These are phyloP conservation scores for Lacanobia oleracea DNA, from an alignment of 2,888 invertebrate species.

Conservation along the genomic window DNA sequence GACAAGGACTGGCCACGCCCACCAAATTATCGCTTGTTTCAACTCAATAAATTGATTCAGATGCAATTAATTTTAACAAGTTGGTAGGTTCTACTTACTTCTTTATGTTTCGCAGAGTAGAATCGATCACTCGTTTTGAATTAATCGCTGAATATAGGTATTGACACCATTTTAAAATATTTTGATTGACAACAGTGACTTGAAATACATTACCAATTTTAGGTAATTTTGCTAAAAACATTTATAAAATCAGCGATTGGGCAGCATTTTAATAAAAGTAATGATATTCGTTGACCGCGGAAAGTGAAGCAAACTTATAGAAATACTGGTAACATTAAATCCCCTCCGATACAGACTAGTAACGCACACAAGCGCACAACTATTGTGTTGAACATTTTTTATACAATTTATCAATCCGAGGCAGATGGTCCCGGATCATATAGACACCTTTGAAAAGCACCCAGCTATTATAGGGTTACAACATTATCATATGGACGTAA, in stretches of 20 bases:
- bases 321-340: conserved; percentile 61
- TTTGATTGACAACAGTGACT: neutral
- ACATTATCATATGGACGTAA: conserved; percentile 84
- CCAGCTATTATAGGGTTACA: conserved; percentile 87
- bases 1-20: conserved; percentile 84
- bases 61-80: conserved; percentile 37
- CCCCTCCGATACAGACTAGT: conserved; percentile 69
- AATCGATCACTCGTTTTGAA: conserved; percentile 6
- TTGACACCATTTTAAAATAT: neutral
- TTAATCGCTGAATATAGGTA: neutral
- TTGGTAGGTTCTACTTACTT: neutral
- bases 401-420: conserved; percentile 88
- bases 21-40: conserved; percentile 82
- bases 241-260: neutral
- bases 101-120: neutral
- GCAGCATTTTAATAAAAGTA: neutral
- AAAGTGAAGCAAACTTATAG: conserved; percentile 59
- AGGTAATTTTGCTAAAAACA: neutral
- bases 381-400: conserved; percentile 84
- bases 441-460: conserved; percentile 88
- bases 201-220: neutral
- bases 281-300: conserved; percentile 35
- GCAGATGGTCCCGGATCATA: conserved; percentile 87
- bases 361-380: conserved; percentile 71
- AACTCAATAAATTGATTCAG: conserved; percentile 66